Evolutionary conservation across 2,113 vertebrate genomes (phyloP).

Genomic region (Heterocephalus glaber): DNA sequence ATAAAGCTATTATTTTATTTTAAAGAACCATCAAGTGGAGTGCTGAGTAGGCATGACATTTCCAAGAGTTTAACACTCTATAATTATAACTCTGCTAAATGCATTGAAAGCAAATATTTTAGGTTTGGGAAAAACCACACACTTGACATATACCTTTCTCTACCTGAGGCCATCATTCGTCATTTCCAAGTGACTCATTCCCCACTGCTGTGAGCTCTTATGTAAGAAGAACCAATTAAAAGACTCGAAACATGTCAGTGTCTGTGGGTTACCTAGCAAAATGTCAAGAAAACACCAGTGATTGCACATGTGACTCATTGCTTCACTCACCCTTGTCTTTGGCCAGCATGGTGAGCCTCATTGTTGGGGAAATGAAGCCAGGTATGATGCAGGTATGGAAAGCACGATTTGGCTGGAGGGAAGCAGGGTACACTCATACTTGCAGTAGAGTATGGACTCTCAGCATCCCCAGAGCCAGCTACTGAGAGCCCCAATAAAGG

Average conservation of each 20-base stretch:
- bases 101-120: constrained; percentile 67
- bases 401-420: not conserved
- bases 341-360: not conserved
- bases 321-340: not conserved
- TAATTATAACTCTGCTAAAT: constrained; percentile 64
- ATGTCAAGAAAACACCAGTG: not conserved
- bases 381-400: not conserved
- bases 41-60: constrained; percentile 56
- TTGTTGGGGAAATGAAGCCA: not conserved
- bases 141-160: constrained; percentile 35
- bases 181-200: constrained; percentile 66
- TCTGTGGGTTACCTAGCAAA: constrained; percentile 12
- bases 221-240: constrained; percentile 36
- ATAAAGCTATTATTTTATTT: not conserved
- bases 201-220: not conserved
- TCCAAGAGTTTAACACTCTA: constrained; percentile 39
- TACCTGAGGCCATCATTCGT: constrained; percentile 43
- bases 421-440: not conserved
- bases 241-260: not conserved
- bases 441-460: fast-evolving
- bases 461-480: not conserved
- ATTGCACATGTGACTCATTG: not conserved
- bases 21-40: not conserved
- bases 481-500: not conserved
- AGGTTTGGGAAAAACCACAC: constrained; percentile 42